Conservation (phyloP, 2,888 invertebrate species). For the Eupithecia insigniata region DNA sequence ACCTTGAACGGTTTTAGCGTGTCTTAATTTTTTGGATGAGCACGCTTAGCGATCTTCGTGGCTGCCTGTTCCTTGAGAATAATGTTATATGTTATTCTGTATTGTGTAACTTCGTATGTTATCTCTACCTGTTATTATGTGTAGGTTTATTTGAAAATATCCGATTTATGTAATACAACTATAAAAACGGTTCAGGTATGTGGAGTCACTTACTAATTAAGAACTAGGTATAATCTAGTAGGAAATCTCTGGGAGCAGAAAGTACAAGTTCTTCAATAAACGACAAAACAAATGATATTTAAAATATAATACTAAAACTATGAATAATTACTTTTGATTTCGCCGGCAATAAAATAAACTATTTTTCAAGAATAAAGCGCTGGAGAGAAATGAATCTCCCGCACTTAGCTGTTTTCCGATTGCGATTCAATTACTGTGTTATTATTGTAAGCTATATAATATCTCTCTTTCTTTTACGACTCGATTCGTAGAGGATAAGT, state of each 20-base stretch:
- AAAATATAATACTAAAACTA: neutral
- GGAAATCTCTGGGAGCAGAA: neutral
- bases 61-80: neutral
- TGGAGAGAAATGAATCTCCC: conserved; percentile 3
- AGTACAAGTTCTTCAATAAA: neutral
- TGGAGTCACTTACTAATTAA: neutral
- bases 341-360: conserved; percentile 2
- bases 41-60: neutral
- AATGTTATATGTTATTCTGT: neutral
- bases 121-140: neutral
- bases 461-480: neutral
- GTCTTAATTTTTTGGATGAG: neutral
- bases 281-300: neutral
- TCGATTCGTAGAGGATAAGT: neutral
- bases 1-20: neutral
- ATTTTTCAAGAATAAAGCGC: neutral
- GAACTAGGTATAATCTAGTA: neutral
- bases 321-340: conserved; percentile 19
- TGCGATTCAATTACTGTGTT: neutral
- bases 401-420: neutral
- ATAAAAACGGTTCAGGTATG: neutral
- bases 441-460: neutral
- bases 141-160: too few relatives aligned
- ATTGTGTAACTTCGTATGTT: too few relatives aligned
- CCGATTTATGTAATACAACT: neutral